Conservation (phyloP, 2,888 invertebrate species). For the Mythimna impura region DNA sequence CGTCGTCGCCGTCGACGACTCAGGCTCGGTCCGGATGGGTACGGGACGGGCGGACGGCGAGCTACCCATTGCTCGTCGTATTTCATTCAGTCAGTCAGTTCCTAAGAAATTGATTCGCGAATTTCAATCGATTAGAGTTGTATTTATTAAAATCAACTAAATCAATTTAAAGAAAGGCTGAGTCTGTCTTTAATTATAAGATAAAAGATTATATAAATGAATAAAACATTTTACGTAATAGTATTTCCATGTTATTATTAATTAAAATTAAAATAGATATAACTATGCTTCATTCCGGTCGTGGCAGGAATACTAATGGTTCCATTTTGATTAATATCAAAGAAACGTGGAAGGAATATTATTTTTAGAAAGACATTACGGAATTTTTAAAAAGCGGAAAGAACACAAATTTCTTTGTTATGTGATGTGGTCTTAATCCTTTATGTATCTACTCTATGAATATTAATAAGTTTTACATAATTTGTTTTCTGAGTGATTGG, state of each 20-base stretch:
- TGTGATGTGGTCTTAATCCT: conserved; percentile 19
- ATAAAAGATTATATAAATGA: conserved; percentile 49
- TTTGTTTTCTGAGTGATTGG: background rate
- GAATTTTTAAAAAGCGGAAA: conserved; percentile 33
- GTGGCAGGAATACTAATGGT: conserved; percentile 64
- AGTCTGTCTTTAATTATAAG: conserved; percentile 7
- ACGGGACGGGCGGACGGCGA: too few relatives aligned
- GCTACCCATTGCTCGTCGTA: too few relatives aligned
- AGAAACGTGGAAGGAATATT: conserved; percentile 63
- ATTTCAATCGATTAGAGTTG: conserved; percentile 2
- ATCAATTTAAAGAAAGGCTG: conserved; percentile 22
- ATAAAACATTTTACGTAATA: conserved; percentile 52
- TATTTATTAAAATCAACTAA: conserved; percentile 3
- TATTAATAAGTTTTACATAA: conserved; percentile 18
- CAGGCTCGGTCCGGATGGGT: too few relatives aligned
- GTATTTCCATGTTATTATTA: conserved; percentile 51
- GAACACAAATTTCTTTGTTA: conserved; percentile 30
- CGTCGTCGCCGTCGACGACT: too few relatives aligned
- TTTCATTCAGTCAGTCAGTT: background rate
- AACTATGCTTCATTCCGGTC: conserved; percentile 43
- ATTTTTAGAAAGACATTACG: conserved; percentile 23
- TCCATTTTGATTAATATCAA: conserved; percentile 65
- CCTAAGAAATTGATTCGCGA: conserved; percentile 9
- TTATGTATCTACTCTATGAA: background rate
- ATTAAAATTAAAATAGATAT: conserved; percentile 57